Base-by-base conservation (phyloP, 2,888 invertebrate species). In the Ochropleura plecta region DNA sequence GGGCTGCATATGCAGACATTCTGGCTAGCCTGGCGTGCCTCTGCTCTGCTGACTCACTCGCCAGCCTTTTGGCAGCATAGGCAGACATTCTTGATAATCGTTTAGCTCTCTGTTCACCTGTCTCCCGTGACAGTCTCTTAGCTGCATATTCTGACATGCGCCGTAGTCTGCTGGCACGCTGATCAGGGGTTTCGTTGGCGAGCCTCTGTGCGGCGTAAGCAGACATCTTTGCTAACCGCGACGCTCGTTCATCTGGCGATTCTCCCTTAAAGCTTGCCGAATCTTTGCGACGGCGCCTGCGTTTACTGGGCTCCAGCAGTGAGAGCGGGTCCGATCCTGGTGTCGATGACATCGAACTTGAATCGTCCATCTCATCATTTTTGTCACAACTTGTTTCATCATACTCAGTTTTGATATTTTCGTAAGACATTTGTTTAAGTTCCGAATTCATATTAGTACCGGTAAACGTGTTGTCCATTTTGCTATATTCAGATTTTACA, bases 91-190 rank as follows among this genome's bases (percentile, higher is more conserved):
- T 92, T 10, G 95, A 92, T 40, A 96, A 89, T 0, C 96, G 92
- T 69, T 87, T 91, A 5, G 95, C 93, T 83, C 96, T 89, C 80
- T 96, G 95, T 65, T 95, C 95, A 40, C 90, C 89, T 0, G 94
- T 93, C 86, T 96, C 96, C 65, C 90, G 89, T 0, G 96, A 91
- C 46, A 96, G 77, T 63, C 96, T 89, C 75, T 91, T 94, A 0
- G 96, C 95, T 14, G 96, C 94, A 86, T 96, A 96, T 73, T 95
- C 94, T 0, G 96, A 96, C 96, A 96, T 96, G 40, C 96, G 93
- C 78, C 91, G 93, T 0, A 96, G 91, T 49, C 96, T 90, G 14
- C 79, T 30, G 3, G 94, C 92, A 3, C 96, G 92, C 86, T 95
- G 95, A 20, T 94, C 95, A 4, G 95, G 93, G 20, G 93, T 91